Percentiles rank a stretch among this genome's conserved stretches.
Conservation (phyloP, 1,140 invertebrate genomes). For the Melanaphis sacchari region DNA sequence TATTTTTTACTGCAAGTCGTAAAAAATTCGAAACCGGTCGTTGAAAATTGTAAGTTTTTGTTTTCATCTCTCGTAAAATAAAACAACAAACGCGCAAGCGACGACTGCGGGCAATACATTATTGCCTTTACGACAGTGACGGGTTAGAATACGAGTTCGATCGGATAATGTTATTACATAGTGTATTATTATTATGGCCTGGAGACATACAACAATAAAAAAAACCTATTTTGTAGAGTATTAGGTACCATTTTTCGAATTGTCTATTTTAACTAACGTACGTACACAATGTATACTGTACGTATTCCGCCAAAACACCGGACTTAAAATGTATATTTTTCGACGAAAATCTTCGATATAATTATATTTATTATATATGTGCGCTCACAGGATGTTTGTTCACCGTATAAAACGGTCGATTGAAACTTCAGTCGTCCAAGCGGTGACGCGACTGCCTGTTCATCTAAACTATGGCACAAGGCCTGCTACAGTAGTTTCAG, state of each 20-base stretch:
- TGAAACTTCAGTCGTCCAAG: neutral
- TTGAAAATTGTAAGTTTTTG: neutral
- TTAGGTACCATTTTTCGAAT: neutral
- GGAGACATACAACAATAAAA: neutral
- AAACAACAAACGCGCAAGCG: neutral
- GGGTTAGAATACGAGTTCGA: neutral
- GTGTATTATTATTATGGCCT: neutral
- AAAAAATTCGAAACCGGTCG: conserved; percentile 5
- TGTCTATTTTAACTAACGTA: neutral
- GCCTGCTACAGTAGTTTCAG: neutral
- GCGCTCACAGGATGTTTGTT: neutral
- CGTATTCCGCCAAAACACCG: neutral
- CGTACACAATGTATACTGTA: neutral
- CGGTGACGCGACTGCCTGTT: neutral
- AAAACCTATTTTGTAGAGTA: neutral
- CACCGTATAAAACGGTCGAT: neutral
- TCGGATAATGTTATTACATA: neutral
- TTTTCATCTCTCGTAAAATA: neutral
- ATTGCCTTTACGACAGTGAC: neutral
- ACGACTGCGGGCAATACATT: neutral
- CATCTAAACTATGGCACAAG: neutral
- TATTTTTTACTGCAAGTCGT: conserved; percentile 22
- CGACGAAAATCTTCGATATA: neutral
- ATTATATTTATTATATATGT: neutral
- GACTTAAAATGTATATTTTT: neutral